These are phyloP conservation scores for Eulemur rufifrons DNA, from an alignment of 2,113 vertebrate genomes.

Conservation along the genomic window DNA sequence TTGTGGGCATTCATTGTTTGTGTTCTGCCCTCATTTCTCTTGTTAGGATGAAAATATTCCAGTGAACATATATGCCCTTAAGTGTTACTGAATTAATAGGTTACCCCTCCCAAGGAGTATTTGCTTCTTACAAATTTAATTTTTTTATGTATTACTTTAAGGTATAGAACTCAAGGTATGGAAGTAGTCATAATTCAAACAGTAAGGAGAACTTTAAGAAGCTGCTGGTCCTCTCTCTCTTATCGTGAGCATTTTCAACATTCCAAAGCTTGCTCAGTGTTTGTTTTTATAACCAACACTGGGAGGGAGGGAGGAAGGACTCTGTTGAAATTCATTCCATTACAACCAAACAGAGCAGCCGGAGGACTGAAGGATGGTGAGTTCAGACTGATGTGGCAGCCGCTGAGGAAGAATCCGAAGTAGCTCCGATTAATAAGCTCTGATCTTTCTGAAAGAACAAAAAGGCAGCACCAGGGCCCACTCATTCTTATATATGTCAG, in stretches of 20 bases:
- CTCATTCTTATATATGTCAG: slow-evolving; percentile 45
- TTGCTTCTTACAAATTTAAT: background rate
- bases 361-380: background rate
- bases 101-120: background rate
- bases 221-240: background rate
- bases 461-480: slow-evolving; percentile 1
- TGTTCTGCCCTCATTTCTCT: background rate
- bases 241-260: background rate
- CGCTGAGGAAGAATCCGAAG: background rate
- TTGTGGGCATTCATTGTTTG: background rate
- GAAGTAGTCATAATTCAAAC: background rate
- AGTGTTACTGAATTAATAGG: background rate
- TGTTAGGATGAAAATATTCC: background rate
- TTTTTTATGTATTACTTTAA: slow-evolving; percentile 23
- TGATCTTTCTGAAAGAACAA: slow-evolving; percentile 55
- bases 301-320: rapidly evolving
- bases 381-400: background rate
- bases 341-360: background rate
- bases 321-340: background rate
- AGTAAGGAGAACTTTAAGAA: background rate
- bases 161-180: background rate
- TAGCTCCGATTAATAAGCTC: slow-evolving; percentile 17
- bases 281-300: background rate
- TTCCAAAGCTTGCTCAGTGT: background rate
- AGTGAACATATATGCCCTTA: background rate